A percentile compares a stretch with the other conserved stretches of the same genome.
Conservation (phyloP, 2,888 invertebrate species). For the Rosalia funebris region DNA sequence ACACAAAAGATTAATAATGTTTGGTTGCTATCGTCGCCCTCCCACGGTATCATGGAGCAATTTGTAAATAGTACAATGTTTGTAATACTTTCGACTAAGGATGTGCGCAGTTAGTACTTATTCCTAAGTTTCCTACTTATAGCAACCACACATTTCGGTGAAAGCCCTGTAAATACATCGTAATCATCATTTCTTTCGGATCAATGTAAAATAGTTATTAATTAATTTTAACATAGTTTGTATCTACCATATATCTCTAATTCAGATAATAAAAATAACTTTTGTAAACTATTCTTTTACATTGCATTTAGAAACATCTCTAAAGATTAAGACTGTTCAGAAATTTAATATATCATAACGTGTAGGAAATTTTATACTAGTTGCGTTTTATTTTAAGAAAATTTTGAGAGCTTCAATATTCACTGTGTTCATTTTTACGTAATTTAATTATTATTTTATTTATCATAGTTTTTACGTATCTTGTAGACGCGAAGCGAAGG, state of each 20-base stretch:
- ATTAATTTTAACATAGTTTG: slow-evolving; percentile 51
- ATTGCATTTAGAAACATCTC: slow-evolving; percentile 56
- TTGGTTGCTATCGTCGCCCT: slow-evolving; percentile 39
- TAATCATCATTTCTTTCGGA: slow-evolving; percentile 28
- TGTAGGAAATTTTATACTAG: slow-evolving; percentile 54
- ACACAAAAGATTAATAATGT: slow-evolving; percentile 25
- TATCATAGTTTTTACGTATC: slow-evolving; percentile 41
- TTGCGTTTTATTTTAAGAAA: slow-evolving; percentile 47
- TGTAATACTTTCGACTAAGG: slow-evolving; percentile 14
- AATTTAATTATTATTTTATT: slow-evolving; percentile 46
- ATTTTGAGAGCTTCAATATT: slow-evolving; percentile 38
- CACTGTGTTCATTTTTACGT: slow-evolving; percentile 51
- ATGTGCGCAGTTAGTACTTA: slow-evolving; percentile 32
- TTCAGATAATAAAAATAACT: slow-evolving; percentile 53
- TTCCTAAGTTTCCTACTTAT: slow-evolving; percentile 26
- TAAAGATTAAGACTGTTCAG: slow-evolving; percentile 59
- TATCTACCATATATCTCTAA: slow-evolving; percentile 56
- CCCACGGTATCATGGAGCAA: slow-evolving; percentile 22
- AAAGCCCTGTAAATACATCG: slow-evolving; percentile 28
- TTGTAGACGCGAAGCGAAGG: slow-evolving; percentile 2
- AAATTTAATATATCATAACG: slow-evolving; percentile 55
- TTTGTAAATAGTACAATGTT: slow-evolving; percentile 34
- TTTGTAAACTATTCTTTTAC: slow-evolving; percentile 61
- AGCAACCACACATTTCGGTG: slow-evolving; percentile 43
- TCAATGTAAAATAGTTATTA: slow-evolving; percentile 50